Evolutionary conservation across 2,888 invertebrate species (phyloP).

Genomic region (Gasteruption jaculator): DNA sequence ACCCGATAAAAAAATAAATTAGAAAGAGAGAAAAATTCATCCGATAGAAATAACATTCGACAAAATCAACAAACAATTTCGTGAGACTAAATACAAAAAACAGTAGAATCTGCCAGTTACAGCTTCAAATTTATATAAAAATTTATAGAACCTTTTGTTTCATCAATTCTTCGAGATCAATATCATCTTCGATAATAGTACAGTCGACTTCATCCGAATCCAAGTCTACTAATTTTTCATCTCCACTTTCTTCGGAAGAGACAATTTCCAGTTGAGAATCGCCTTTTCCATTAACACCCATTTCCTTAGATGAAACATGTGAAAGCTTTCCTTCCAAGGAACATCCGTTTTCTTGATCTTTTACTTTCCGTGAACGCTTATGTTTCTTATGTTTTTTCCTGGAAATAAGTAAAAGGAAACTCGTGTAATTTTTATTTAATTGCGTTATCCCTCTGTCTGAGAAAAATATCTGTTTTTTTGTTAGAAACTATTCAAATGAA

Average conservation of each 20-base stretch:
- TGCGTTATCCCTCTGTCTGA: too few relatives aligned
- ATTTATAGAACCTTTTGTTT: slow-evolving; percentile 67
- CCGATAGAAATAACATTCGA: not conserved
- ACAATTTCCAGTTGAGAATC: slow-evolving; percentile 39
- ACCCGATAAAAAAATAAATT: too few relatives aligned
- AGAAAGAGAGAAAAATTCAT: not conserved
- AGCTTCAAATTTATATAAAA: not conserved
- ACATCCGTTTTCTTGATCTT: slow-evolving; percentile 42
- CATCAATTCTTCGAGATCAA: slow-evolving; percentile 85
- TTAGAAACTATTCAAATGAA: not conserved
- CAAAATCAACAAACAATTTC: not conserved
- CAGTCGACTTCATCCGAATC: slow-evolving; percentile 60
- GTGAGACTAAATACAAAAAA: not conserved
- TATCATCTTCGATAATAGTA: slow-evolving; percentile 74
- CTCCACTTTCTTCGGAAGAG: slow-evolving; percentile 47
- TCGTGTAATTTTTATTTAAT: slow-evolving; percentile 2
- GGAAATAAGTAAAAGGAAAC: slow-evolving; percentile 9
- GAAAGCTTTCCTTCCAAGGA: slow-evolving; percentile 32
- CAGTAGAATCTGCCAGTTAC: not conserved
- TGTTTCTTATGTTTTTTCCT: slow-evolving; percentile 49
- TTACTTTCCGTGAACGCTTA: slow-evolving; percentile 39
- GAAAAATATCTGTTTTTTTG: slow-evolving; percentile 2
- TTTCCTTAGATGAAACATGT: slow-evolving; percentile 31
- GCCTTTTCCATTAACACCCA: slow-evolving; percentile 42
- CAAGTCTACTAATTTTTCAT: slow-evolving; percentile 47